A percentile compares a stretch with the other conserved stretches of the same genome.
Evolutionary conservation across 1,140 invertebrate genomes (phyloP).

Genomic region (Euura saliciscinereae): DNA sequence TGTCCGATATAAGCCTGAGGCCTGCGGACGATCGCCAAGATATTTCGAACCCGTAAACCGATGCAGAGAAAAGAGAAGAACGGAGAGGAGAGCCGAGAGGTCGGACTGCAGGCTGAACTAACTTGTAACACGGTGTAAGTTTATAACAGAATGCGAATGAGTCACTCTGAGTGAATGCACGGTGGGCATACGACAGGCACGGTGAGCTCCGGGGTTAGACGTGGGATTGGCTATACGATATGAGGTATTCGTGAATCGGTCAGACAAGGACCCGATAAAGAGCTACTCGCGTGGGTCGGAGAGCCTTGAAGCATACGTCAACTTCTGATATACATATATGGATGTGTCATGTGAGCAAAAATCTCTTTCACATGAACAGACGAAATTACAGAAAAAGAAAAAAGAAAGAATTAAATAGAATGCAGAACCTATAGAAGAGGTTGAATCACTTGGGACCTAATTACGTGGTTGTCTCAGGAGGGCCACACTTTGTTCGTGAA

Average conservation of each 20-base stretch:
- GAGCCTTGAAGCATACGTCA: too few species aligned
- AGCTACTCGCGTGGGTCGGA: neutral
- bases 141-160: conserved; percentile 1
- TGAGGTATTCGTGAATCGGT: neutral
- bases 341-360: too few species aligned
- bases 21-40: neutral
- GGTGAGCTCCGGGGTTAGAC: neutral
- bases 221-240: neutral
- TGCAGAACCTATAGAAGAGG: too few species aligned
- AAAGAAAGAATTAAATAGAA: too few species aligned
- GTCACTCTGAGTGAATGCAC: neutral
- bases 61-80: neutral
- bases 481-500: too few species aligned
- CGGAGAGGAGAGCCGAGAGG: neutral
- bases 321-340: too few species aligned
- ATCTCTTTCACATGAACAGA: too few species aligned
- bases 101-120: neutral
- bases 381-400: too few species aligned
- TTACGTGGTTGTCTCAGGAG: too few species aligned
- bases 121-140: neutral
- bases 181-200: neutral
- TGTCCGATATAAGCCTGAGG: neutral
- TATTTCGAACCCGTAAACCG: neutral
- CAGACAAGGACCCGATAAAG: neutral
- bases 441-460: too few species aligned